A percentile compares a stretch with the other conserved stretches of the same genome.
phyloP scores from a whole-genome alignment of 1,140 invertebrate species.

The Drosophila parabipectinata region DNA sequence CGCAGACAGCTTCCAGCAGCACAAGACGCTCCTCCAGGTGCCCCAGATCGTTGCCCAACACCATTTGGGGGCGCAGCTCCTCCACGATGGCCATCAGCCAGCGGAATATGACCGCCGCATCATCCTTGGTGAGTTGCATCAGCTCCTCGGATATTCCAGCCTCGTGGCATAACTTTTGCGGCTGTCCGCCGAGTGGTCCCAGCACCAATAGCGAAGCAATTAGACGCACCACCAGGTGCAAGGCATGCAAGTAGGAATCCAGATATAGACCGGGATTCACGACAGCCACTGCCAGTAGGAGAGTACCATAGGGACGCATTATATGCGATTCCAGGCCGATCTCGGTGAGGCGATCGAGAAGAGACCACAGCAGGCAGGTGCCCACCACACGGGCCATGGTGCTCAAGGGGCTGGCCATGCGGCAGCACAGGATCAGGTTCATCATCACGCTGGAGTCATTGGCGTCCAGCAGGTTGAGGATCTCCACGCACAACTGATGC shows the following conservation, averaged over 20 bases:
- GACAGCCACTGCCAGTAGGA: constrained; percentile 53
- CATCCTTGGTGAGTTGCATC: constrained; percentile 38
- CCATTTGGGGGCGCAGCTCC: constrained; percentile 46
- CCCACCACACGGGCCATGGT: constrained; percentile 55
- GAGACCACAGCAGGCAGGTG: constrained; percentile 57
- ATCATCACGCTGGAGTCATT: constrained; percentile 43
- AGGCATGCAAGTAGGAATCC: constrained; percentile 49
- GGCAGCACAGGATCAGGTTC: constrained; percentile 53
- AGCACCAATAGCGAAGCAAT: constrained; percentile 28
- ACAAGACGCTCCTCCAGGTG: constrained; percentile 47
- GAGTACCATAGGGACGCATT: constrained; percentile 33
- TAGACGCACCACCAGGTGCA: constrained; percentile 56
- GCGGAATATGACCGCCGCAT: constrained; percentile 44
- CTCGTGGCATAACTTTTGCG: constrained; percentile 39
- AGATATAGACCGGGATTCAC: constrained; percentile 53
- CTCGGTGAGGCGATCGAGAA: constrained; percentile 50
- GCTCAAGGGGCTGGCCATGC: constrained; percentile 41
- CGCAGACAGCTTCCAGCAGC: constrained; percentile 40
- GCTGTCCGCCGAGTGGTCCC: constrained; percentile 40
- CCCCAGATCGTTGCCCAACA: constrained; percentile 24
- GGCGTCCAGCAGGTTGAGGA: constrained; percentile 37
- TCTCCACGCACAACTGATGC: constrained; percentile 40
- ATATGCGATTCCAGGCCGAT: constrained; percentile 42
- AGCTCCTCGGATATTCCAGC: constrained; percentile 31
- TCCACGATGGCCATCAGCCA: constrained; percentile 55